Conservation (phyloP, 2,797 vertebrate species). For the Clangula hyemalis region DNA sequence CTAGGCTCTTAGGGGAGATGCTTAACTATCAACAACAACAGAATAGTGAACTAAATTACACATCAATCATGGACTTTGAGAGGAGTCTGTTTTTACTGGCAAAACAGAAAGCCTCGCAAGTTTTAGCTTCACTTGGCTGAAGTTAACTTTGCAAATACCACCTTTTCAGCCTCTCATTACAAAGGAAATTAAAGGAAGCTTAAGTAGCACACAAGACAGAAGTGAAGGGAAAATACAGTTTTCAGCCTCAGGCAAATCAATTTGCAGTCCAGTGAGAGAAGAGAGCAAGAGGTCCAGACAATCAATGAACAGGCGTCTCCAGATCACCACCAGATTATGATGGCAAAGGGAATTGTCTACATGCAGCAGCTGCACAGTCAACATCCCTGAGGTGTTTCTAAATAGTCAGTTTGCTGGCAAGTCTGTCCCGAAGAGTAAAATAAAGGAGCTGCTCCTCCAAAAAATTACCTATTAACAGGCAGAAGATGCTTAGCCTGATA, state of each 20-base stretch:
- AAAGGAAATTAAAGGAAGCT: background rate
- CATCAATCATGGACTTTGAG: background rate
- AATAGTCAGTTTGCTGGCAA: slow-evolving; percentile 12
- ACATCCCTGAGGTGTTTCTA: background rate
- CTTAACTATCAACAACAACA: background rate
- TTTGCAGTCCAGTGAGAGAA: background rate
- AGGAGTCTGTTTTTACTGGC: slow-evolving; percentile 2
- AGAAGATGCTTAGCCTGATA: background rate
- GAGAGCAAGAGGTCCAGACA: background rate
- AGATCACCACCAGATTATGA: background rate
- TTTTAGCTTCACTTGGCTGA: background rate
- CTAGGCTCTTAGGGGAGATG: background rate
- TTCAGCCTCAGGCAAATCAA: background rate
- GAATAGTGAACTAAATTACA: background rate
- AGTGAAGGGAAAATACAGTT: background rate
- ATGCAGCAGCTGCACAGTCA: background rate
- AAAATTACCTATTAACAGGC: background rate
- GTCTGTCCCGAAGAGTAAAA: background rate
- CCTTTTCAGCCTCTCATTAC: background rate
- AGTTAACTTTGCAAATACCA: background rate
- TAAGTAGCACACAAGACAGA: background rate
- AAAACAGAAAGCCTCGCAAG: background rate
- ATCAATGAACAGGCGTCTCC: background rate
- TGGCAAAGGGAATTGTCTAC: background rate
- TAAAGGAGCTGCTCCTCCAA: background rate